Conservation (phyloP, 1,140 invertebrate genomes). For the Helicoverpa armigera region DNA sequence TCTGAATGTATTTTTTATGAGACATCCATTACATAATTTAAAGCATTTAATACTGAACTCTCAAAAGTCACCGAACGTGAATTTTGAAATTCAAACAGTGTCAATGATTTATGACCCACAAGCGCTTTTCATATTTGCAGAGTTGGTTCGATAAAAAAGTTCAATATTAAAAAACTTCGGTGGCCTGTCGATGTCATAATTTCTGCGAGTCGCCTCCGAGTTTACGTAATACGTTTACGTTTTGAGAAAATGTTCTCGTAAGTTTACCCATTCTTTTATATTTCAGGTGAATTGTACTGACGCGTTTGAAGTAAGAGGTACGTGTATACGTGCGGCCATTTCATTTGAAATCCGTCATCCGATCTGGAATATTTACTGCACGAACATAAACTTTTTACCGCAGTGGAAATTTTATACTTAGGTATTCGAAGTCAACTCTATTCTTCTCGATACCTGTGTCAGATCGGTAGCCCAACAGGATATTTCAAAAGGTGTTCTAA, state of each 20-base stretch:
- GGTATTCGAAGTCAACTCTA: no score
- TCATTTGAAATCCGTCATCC: background rate
- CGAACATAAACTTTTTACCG: no score
- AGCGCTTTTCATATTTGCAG: conserved; percentile 43
- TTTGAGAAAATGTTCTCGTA: conserved; percentile 21
- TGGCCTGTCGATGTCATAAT: conserved; percentile 47
- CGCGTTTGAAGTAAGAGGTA: background rate
- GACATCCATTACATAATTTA: conserved; percentile 33
- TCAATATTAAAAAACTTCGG: conserved; percentile 50
- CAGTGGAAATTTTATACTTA: no score
- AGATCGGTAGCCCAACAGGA: no score
- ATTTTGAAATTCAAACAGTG: conserved; percentile 38
- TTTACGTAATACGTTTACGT: conserved; percentile 42
- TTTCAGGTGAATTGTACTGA: background rate
- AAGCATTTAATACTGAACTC: conserved; percentile 34
- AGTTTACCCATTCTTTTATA: conserved; percentile 19
- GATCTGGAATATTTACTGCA: no score
- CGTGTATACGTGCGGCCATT: background rate
- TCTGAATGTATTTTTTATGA: conserved; percentile 1
- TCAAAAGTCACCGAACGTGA: conserved; percentile 31
- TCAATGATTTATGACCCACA: conserved; percentile 42
- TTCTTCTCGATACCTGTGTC: no score
- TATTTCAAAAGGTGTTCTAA: no score
- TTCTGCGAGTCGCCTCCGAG: conserved; percentile 28
- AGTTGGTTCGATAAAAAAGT: conserved; percentile 44